Percentiles rank a stretch among this genome's conserved stretches.
Conservation (phyloP, 2,113 vertebrate species). For the Trochalopteron elliotii region DNA sequence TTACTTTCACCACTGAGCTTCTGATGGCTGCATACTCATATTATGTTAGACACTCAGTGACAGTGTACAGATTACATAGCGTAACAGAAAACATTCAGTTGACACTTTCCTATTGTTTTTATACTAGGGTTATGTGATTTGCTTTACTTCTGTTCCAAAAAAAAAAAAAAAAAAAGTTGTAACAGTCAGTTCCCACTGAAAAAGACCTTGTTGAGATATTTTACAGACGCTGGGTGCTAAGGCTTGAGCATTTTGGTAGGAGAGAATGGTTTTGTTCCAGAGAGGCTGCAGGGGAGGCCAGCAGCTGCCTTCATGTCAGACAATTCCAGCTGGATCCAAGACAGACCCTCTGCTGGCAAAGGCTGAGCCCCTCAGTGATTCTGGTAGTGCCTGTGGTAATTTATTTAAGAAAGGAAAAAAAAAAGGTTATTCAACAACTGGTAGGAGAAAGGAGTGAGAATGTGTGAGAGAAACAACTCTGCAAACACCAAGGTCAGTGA, state of each 20-base stretch:
- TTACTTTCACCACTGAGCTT: neutral
- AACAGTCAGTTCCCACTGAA: neutral
- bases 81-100: neutral
- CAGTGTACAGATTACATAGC: neutral
- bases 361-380: rapidly evolving
- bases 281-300: neutral
- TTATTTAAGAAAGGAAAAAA: neutral
- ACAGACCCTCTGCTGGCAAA: rapidly evolving
- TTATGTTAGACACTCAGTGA: neutral
- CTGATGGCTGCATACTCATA: neutral
- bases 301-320: neutral
- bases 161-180: neutral
- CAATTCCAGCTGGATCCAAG: neutral
- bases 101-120: neutral
- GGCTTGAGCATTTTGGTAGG: neutral
- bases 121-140: neutral
- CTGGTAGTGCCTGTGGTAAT: neutral
- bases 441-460: neutral
- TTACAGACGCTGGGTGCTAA: neutral
- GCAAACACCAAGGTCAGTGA: neutral
- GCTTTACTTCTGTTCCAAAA: neutral
- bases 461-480: neutral
- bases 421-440: neutral
- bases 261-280: neutral
- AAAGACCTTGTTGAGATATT: neutral